phyloP scores from a whole-genome alignment of 2,797 vertebrate species.

The Alcedo quadribrachys region DNA sequence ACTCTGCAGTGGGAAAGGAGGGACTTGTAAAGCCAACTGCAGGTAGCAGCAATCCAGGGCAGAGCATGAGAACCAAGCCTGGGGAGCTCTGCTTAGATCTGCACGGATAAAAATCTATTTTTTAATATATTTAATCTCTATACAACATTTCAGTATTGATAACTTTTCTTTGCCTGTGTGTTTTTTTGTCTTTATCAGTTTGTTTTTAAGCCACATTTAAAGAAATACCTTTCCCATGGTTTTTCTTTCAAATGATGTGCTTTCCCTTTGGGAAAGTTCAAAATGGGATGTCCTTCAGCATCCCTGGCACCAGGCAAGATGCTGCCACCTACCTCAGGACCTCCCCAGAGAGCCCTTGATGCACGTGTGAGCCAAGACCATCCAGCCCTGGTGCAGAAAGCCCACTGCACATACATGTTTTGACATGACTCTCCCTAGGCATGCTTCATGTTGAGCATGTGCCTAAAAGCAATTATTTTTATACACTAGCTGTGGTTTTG shows the following conservation, averaged over 20 bases:
- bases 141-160: background rate
- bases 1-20: slow-evolving; percentile 16
- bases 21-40: slow-evolving; percentile 38
- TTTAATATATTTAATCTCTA: background rate
- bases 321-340: background rate
- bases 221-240: background rate
- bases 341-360: background rate
- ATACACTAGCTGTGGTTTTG: background rate
- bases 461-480: background rate
- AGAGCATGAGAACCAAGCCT: background rate
- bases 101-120: background rate
- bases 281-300: background rate
- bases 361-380: background rate
- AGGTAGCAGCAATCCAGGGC: background rate
- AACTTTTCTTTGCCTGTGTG: background rate
- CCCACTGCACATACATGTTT: background rate
- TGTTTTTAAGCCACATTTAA: background rate
- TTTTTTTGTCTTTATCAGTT: background rate
- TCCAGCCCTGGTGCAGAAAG: background rate
- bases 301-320: background rate
- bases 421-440: background rate
- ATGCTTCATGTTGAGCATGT: background rate
- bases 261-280: background rate
- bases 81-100: background rate
- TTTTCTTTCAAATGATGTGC: background rate